phyloP scores from a whole-genome alignment of 2,797 vertebrate genomes.

The Harpagifer antarcticus region DNA sequence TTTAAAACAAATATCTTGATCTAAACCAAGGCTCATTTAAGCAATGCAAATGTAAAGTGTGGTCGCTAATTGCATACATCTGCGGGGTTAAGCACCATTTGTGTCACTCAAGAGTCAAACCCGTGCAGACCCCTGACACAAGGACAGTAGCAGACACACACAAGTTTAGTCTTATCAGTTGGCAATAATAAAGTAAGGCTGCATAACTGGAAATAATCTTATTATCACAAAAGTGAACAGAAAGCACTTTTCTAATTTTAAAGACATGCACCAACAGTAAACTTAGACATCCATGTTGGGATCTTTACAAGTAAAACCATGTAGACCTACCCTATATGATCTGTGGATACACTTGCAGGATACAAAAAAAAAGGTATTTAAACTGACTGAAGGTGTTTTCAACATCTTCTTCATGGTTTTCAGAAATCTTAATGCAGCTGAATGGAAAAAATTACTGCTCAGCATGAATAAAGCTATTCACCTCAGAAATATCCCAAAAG shows the following conservation, averaged over 20 bases:
- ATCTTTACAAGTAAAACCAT: neutral
- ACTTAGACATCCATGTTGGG: neutral
- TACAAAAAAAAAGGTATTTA: constrained; percentile 11
- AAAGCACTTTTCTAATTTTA: neutral
- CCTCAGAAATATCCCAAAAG: constrained; percentile 47
- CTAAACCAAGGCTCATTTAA: constrained; percentile 6
- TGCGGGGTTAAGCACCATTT: constrained; percentile 50
- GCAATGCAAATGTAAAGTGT: constrained; percentile 8
- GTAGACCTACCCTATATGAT: neutral
- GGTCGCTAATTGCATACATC: constrained; percentile 72
- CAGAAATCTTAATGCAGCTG: constrained; percentile 25
- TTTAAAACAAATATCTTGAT: neutral
- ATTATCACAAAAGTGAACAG: neutral
- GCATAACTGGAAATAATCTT: neutral
- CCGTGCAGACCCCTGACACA: constrained; percentile 13
- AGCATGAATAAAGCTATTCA: constrained; percentile 65
- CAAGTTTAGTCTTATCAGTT: neutral
- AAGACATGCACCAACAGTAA: neutral
- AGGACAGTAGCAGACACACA: constrained; percentile 15
- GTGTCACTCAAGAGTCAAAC: constrained; percentile 27
- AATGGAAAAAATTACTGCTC: constrained; percentile 50
- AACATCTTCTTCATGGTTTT: constrained; percentile 15
- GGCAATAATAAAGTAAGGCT: neutral
- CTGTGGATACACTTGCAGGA: neutral
- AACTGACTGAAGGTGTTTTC: constrained; percentile 29